phyloP scores from a whole-genome alignment of 2,797 vertebrate genomes.

The Geotrypetes seraphini region DNA sequence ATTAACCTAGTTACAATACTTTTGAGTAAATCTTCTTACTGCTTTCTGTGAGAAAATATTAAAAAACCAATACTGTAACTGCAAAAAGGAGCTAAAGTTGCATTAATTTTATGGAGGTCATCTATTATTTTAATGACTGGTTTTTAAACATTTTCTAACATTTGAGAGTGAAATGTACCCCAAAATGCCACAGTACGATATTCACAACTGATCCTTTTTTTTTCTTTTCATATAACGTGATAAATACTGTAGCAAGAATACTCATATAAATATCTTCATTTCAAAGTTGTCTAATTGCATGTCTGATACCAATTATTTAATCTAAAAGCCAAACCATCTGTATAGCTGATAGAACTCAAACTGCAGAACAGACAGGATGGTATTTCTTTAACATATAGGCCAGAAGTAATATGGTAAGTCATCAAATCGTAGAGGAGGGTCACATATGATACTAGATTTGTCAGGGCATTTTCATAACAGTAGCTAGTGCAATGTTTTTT shows the following conservation, averaged over 20 bases:
- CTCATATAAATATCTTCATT: background rate
- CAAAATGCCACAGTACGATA: background rate
- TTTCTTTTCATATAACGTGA: background rate
- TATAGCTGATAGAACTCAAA: too few relatives aligned
- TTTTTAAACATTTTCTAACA: background rate
- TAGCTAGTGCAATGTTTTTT: background rate
- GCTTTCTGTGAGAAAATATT: too few relatives aligned
- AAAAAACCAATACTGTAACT: too few relatives aligned
- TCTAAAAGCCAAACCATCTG: too few relatives aligned
- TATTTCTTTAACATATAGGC: too few relatives aligned
- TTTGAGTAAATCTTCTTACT: background rate
- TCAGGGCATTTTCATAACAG: conserved; percentile 3
- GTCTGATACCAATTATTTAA: too few relatives aligned
- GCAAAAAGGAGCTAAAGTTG: too few relatives aligned
- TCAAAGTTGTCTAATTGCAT: background rate
- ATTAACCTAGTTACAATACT: too few relatives aligned
- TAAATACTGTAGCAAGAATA: background rate
- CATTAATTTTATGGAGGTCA: too few relatives aligned
- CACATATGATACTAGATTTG: background rate
- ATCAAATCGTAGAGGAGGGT: conserved; percentile 3
- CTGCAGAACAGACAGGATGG: too few relatives aligned
- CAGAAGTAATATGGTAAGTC: too few relatives aligned
- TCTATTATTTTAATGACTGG: background rate
- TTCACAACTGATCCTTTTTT: background rate
- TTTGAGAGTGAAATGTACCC: background rate